phyloP scores from a whole-genome alignment of 53 echinoderm and acorn worm genomes.

The Paelopatides confundens region DNA sequence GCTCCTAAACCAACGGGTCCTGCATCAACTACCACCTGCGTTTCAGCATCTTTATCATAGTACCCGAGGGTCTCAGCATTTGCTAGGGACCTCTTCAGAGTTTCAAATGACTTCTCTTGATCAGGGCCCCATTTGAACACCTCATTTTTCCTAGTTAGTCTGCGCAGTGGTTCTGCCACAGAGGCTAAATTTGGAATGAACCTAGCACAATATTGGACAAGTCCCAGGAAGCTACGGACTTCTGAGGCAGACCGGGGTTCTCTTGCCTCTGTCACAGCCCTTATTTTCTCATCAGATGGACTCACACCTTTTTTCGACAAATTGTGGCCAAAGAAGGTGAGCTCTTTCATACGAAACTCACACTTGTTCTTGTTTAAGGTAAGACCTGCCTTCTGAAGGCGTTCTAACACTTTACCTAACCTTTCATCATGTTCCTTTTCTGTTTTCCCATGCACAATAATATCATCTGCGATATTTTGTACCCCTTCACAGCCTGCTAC shows the following conservation, averaged over 20 bases:
- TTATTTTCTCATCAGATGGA: too few relatives aligned
- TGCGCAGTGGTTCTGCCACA: slow-evolving; percentile 60
- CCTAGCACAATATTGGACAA: too few relatives aligned
- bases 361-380: slow-evolving; percentile 64
- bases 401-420: slow-evolving; percentile 18
- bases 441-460: slow-evolving; percentile 54
- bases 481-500: slow-evolving; percentile 26
- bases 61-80: slow-evolving; percentile 39
- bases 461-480: slow-evolving; percentile 65
- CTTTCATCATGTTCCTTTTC: slow-evolving; percentile 66
- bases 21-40: too few relatives aligned
- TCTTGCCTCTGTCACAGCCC: slow-evolving; percentile 64
- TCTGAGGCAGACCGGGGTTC: slow-evolving; percentile 65
- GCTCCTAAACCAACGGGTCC: too few relatives aligned
- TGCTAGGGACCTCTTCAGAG: slow-evolving; percentile 44
- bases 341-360: slow-evolving; percentile 52
- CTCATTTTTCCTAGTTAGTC: slow-evolving; percentile 37
- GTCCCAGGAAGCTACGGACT: slow-evolving; percentile 68
- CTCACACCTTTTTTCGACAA: slow-evolving; percentile 50
- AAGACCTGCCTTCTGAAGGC: too few relatives aligned
- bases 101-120: slow-evolving; percentile 57
- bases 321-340: slow-evolving; percentile 66
- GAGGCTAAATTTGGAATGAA: slow-evolving; percentile 62
- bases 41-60: too few relatives aligned
- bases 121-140: slow-evolving; percentile 61